These are phyloP conservation scores for Cyclophora albipunctata DNA, from an alignment of 2,888 invertebrate genomes.

Conservation along the genomic window DNA sequence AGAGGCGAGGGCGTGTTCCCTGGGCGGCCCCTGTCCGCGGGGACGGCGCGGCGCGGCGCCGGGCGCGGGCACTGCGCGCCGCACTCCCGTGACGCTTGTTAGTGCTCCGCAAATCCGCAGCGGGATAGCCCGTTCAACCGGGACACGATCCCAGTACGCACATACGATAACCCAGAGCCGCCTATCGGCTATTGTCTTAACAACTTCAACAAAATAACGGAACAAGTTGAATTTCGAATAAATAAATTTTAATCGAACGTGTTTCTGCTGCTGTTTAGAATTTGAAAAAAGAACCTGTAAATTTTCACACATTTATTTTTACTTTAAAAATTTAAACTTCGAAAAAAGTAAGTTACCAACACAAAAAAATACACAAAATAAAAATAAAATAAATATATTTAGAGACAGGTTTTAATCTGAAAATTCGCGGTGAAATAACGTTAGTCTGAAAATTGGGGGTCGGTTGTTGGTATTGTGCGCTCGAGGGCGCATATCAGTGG, in stretches of 20 bases:
- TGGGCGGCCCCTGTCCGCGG: conserved; percentile 72
- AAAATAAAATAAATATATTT: background rate
- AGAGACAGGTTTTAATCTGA: conserved; percentile 13
- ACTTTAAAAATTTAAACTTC: too few relatives aligned
- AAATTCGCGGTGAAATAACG: conserved; percentile 20
- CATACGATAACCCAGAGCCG: conserved; percentile 68
- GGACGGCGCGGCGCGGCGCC: conserved; percentile 72
- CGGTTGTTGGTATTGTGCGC: conserved; percentile 46
- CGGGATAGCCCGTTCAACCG: conserved; percentile 74
- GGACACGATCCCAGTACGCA: conserved; percentile 68
- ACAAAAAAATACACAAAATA: too few relatives aligned
- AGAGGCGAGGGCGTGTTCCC: conserved; percentile 76
- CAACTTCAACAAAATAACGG: background rate
- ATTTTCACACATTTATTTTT: too few relatives aligned
- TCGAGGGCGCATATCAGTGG: conserved; percentile 52
- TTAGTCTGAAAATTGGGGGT: too few relatives aligned
- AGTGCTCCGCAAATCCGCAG: conserved; percentile 74
- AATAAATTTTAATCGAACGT: conserved; percentile 3
- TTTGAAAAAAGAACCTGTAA: too few relatives aligned
- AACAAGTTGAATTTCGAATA: conserved; percentile 4
- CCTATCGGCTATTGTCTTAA: conserved; percentile 46
- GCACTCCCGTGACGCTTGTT: conserved; percentile 74
- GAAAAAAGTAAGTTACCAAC: too few relatives aligned
- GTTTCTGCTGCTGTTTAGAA: conserved; percentile 6
- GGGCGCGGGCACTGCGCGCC: conserved; percentile 69